phyloP scores from a whole-genome alignment of 2,113 vertebrate genomes.

The Lipophrys pholis region DNA sequence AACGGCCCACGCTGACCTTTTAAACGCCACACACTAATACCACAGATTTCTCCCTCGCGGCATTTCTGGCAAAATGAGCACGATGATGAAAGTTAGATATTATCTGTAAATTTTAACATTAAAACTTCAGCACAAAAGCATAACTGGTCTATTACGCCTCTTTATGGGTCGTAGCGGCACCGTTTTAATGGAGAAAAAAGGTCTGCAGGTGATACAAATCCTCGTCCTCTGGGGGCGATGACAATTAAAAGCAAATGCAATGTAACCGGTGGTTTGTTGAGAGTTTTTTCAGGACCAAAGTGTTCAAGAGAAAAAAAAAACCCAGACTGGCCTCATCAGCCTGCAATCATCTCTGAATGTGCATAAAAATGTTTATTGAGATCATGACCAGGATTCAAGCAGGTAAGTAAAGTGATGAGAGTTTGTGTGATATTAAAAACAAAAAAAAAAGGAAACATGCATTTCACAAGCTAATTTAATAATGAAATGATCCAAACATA shows the following conservation, averaged over 20 bases:
- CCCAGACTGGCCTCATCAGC: background rate
- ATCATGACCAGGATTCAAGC: background rate
- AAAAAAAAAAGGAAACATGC: no score
- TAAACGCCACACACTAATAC: slow-evolving; percentile 1
- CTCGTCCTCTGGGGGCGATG: background rate
- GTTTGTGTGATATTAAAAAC: no score
- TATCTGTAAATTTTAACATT: no score
- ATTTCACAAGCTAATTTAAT: no score
- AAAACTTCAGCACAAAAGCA: background rate
- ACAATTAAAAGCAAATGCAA: slow-evolving; percentile 7
- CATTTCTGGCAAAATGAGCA: background rate
- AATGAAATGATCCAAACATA: no score
- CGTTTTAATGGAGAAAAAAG: background rate
- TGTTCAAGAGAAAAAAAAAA: background rate
- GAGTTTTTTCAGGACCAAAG: background rate
- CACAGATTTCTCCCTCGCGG: background rate
- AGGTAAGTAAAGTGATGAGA: no score
- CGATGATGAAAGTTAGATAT: background rate
- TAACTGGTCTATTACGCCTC: background rate
- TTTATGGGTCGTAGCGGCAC: background rate
- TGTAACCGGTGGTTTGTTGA: background rate
- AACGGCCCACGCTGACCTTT: background rate
- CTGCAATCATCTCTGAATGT: background rate
- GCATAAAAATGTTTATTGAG: background rate
- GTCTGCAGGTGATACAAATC: background rate